Conservation (phyloP, 2,888 invertebrate genomes). For the Xylophagus ater region DNA sequence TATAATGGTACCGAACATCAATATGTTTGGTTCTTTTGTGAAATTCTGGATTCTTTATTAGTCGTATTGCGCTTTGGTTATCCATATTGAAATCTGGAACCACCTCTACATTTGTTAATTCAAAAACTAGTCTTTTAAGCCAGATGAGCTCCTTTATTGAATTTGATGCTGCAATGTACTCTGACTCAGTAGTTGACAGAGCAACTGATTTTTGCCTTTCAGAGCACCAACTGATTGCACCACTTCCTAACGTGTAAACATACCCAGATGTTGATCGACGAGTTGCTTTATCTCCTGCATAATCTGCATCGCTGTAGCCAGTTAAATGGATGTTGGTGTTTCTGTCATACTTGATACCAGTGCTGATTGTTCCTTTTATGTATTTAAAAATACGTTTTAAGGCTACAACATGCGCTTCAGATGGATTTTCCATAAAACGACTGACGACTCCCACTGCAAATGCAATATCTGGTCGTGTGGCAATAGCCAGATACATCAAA, state of each 20-base stretch:
- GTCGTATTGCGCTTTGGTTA: constrained; percentile 20
- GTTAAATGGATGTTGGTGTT: constrained; percentile 1
- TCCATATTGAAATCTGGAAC: constrained; percentile 20
- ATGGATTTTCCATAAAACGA: constrained; percentile 13
- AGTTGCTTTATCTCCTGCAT: constrained; percentile 17
- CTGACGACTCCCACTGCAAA: constrained; percentile 5
- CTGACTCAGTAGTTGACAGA: constrained; percentile 24
- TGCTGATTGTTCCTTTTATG: constrained; percentile 10
- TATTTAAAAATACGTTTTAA: constrained; percentile 18
- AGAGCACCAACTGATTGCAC: constrained; percentile 25
- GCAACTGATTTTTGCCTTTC: constrained; percentile 24
- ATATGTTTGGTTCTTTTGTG: constrained; percentile 22
- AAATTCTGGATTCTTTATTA: constrained; percentile 21
- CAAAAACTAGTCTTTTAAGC: constrained; percentile 19
- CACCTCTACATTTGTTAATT: constrained; percentile 11
- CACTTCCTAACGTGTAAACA: constrained; percentile 19
- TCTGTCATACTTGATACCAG: constrained; percentile 12
- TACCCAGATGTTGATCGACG: constrained; percentile 20
- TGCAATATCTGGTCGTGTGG: constrained; percentile 7
- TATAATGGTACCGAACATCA: constrained; percentile 1
- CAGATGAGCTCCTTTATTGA: constrained; percentile 24
- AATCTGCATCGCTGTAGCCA: constrained; percentile 19
- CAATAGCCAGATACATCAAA: constrained; percentile 9
- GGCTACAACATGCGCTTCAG: constrained; percentile 10
- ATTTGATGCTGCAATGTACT: constrained; percentile 25